Evolutionary conservation across 1,140 invertebrate genomes (phyloP).

Genomic region (Temnothorax curvispinosus): DNA sequence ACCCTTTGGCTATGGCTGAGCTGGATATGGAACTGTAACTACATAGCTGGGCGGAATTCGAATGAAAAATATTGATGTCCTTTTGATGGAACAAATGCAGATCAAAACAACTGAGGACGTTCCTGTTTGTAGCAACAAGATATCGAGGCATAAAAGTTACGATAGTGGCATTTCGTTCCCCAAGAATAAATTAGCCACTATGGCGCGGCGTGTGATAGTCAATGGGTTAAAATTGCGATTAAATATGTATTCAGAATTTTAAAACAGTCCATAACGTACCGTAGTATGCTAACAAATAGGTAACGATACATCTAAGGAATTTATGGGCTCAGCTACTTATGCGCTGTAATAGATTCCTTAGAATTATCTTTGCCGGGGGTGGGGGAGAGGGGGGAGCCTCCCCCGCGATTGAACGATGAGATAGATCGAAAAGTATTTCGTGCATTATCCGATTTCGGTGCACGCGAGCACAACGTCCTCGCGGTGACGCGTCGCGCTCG

Average conservation of each 20-base stretch:
- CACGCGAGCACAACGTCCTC: conserved; percentile 19
- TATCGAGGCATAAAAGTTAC: background rate
- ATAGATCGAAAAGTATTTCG: conserved; percentile 37
- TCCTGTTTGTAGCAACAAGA: background rate
- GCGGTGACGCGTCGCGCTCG: conserved; percentile 39
- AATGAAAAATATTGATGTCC: background rate
- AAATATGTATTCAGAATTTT: background rate
- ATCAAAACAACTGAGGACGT: background rate
- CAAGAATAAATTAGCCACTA: background rate
- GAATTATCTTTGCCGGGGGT: conserved; percentile 5
- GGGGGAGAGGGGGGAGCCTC: background rate
- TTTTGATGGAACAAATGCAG: background rate
- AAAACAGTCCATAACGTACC: background rate
- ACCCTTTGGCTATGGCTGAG: background rate
- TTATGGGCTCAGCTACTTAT: conserved; percentile 11
- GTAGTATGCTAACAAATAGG: background rate
- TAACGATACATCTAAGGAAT: conserved; percentile 2
- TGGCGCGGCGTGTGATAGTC: too few relatives aligned
- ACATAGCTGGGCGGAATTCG: background rate
- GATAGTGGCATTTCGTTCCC: background rate
- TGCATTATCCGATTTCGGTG: conserved; percentile 22
- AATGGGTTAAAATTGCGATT: background rate
- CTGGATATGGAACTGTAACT: background rate
- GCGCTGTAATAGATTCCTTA: conserved; percentile 14
- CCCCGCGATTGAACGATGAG: background rate